Conservation (phyloP, 2,113 vertebrate species). For the Pseudorasbora parva region DNA sequence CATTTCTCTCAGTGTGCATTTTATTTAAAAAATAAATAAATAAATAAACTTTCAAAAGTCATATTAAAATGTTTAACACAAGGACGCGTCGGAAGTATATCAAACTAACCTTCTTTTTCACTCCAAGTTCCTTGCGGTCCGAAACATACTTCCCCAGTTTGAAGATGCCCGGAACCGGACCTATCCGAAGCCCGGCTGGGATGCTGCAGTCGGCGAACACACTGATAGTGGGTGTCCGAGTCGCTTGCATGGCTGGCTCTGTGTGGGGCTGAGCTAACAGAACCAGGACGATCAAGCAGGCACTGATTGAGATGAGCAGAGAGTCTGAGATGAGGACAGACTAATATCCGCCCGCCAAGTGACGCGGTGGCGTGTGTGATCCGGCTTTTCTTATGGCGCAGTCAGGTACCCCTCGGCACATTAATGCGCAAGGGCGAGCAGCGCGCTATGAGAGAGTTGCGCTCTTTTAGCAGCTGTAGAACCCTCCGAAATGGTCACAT, state of each 20-base stretch:
- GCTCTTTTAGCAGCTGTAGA: conserved; percentile 90
- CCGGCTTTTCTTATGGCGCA: conserved; percentile 91
- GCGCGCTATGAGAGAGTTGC: conserved; percentile 91
- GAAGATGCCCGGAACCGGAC: conserved; percentile 91
- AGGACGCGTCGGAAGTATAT: neutral
- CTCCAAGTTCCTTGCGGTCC: conserved; percentile 92
- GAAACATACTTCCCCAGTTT: conserved; percentile 96
- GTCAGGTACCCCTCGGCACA: conserved; percentile 82
- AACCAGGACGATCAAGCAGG: conserved; percentile 76
- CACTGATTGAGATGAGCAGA: conserved; percentile 69
- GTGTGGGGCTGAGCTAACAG: conserved; percentile 74
- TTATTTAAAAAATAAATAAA: too few species aligned
- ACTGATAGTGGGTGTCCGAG: conserved; percentile 83
- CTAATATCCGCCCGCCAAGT: conserved; percentile 92
- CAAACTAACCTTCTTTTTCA: conserved; percentile 87
- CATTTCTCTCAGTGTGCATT: neutral
- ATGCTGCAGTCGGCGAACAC: conserved; percentile 93
- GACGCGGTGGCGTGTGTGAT: conserved; percentile 83
- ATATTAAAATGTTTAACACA: neutral
- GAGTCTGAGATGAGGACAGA: conserved; percentile 78
- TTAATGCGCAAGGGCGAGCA: conserved; percentile 79
- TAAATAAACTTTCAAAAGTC: neutral
- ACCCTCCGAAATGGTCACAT: conserved; percentile 92
- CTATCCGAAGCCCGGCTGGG: conserved; percentile 91
- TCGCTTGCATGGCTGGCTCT: conserved; percentile 84